Base-by-base conservation (phyloP, 2,888 invertebrate species). In the Noctuana brunneofusca region DNA sequence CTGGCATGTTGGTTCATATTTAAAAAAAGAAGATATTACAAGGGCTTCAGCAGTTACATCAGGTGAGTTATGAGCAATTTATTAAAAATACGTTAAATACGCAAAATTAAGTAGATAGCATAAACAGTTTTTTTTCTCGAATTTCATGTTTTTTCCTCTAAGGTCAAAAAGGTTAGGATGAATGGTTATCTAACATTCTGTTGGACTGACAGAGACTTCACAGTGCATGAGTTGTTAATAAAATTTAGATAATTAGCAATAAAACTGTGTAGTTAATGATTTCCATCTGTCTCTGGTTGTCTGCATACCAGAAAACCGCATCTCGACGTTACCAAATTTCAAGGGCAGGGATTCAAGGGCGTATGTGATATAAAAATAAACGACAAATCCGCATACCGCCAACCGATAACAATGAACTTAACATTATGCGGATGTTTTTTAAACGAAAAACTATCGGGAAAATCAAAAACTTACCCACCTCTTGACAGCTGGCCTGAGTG, bases 401-500 rank as follows among this genome's bases (percentile, higher is more conserved):
- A 66, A 66, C 66, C 52, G 57, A 66, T 68, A 66, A 63, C 43
- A 53, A 35, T 55, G 50, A 50, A 43, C 43, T 32, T 20, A 18
- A 22, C 16, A 12, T 22, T 65, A 60, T 57, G 57, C 56, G 46
- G 58, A 54, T 57, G 48, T 52, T 58, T 50, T n/a, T 50, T 65
- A 54, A 60, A 67, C 50, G 58, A 65, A 64, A 66, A 58, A 18
- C 43, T 35, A 14, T 38, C 4, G 32, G 41, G 53, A 24, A 58
- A 65, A 68, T 69, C 66, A 76, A 83, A 89, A 91, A 94, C 94
- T 94, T 94, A 94, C 94, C 94, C 92, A 95, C 95, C 95, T 95
- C 95, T 94, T 94, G 94, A 93, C 94, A 94, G 90, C 93, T 93
- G 86, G 94, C 94, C 87, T 92, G 92, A 81, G 92, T 90, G 80